Base-by-base conservation (phyloP, 2,113 vertebrate species). In the Marmota monax region DNA sequence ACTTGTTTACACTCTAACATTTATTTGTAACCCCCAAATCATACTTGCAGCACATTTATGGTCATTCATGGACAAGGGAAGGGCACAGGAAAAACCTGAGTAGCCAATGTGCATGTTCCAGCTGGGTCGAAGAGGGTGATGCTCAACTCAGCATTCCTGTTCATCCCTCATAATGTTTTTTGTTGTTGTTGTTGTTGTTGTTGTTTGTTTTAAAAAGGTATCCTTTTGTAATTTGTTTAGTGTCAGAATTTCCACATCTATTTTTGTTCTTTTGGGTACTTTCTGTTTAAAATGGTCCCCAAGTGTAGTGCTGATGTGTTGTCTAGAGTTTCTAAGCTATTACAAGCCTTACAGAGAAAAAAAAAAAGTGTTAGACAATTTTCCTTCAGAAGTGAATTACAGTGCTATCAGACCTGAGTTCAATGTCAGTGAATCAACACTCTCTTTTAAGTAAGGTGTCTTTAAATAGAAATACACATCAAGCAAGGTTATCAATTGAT, bases 381-480 rank as follows among this genome's bases (percentile, higher is more conserved):
- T 92, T 84, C 32, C 7, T 84, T 42, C 37, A 67, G 17, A 7
- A 4, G 2, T 77, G 25, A 53, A 39, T n/a, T 89, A 22, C 37
- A 63, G 63, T 32, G 65, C 22, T 84, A 0, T 86, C 85, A 39
- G 23, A 18, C n/a, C 7, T 84, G 18, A 51, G 16, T 88, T 83
- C 61, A 72, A 12, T 82, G 69, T 63, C 78, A 90, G 61, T 67
- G 16, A 58, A 27, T 84, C 56, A 94, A 45, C 39, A 88, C 16
- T 72, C 51, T 58, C 67, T 87, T 58, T 88, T 88, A 84, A 92
- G 34, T 65, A 53, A 86, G 29, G 7, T 53, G 16, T 70, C n/a
- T 85, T 73, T 82, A 63, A 72, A 91, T 18, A 94, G 65, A 94
- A 82, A 69, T 17, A 84, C 25, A 76, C 3, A 82, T 77, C 56